phyloP scores from a whole-genome alignment of 1,140 invertebrate species.

The Mactra quadrangularis region DNA sequence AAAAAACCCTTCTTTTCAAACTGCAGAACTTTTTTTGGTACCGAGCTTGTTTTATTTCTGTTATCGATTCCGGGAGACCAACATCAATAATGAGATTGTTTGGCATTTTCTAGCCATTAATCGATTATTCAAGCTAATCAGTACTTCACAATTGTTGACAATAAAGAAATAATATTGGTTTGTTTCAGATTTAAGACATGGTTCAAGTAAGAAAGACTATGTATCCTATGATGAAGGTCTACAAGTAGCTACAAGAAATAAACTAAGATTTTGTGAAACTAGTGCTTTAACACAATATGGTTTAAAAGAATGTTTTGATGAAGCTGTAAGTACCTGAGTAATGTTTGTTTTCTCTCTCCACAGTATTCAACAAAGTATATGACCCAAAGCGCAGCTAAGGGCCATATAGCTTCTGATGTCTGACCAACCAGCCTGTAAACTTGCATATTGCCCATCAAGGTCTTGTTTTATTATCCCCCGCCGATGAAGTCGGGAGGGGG shows the following conservation, averaged over 20 bases:
- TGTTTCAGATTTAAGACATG: constrained; percentile 95
- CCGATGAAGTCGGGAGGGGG: too few species aligned
- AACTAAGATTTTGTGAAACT: constrained; percentile 71
- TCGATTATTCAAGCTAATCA: constrained; percentile 90
- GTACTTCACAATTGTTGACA: too few species aligned
- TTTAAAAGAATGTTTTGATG: constrained; percentile 78
- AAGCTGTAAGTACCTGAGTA: constrained; percentile 80
- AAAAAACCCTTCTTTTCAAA: background rate
- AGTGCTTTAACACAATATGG: constrained; percentile 87
- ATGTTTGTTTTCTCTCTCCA: too few species aligned
- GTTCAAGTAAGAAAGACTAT: constrained; percentile 94
- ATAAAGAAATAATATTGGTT: too few species aligned
- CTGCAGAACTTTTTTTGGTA: background rate
- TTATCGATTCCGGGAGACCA: too few species aligned
- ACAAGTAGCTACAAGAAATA: constrained; percentile 63
- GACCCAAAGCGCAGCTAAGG: too few species aligned
- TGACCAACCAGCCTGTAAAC: too few species aligned
- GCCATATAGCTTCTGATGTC: too few species aligned
- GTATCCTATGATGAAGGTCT: constrained; percentile 93
- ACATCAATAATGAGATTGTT: background rate
- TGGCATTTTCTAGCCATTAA: too few species aligned
- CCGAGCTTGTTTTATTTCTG: background rate
- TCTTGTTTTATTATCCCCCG: too few species aligned
- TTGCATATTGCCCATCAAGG: too few species aligned
- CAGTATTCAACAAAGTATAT: background rate